Percentiles rank a stretch among this genome's conserved stretches.
These are phyloP conservation scores for Gadus macrocephalus DNA, from an alignment of 2,113 vertebrate species.

Conservation along the genomic window DNA sequence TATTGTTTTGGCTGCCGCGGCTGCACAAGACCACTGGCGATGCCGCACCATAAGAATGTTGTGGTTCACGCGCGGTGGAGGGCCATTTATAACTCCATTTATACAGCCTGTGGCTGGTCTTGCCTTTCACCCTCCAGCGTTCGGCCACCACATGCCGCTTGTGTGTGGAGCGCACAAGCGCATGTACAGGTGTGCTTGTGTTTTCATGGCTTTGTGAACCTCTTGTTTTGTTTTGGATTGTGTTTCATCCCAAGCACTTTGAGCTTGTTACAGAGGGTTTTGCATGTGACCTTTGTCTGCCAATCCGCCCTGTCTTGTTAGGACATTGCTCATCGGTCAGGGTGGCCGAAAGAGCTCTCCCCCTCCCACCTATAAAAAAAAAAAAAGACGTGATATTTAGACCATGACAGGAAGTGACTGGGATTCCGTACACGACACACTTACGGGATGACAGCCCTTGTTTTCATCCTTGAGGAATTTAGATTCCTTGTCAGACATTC, in stretches of 20 bases:
- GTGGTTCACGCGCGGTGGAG: constrained; percentile 52
- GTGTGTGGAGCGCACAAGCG: constrained; percentile 2
- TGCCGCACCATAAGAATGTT: constrained; percentile 64
- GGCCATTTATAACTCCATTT: too few species aligned
- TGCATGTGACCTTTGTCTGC: constrained; percentile 35
- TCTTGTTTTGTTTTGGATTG: constrained; percentile 16
- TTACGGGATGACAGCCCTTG: constrained; percentile 20
- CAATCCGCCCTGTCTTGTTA: constrained; percentile 26
- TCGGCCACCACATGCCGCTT: constrained; percentile 26
- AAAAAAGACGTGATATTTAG: neutral
- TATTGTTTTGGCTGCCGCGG: constrained; percentile 56
- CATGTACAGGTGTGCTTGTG: neutral
- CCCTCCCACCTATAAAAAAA: neutral
- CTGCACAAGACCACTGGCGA: constrained; percentile 42
- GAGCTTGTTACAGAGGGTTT: constrained; percentile 26
- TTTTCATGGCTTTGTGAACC: neutral
- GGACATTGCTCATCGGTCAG: too few species aligned
- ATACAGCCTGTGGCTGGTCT: constrained; percentile 51
- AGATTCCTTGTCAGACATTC: constrained; percentile 39
- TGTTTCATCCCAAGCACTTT: constrained; percentile 29
- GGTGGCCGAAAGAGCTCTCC: too few species aligned
- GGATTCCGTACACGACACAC: constrained; percentile 17
- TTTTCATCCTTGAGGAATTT: constrained; percentile 40
- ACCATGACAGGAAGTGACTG: constrained; percentile 25
- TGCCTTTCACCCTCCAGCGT: constrained; percentile 49